Base-by-base conservation (phyloP, 2,113 vertebrate genomes). In the Percina caprodes region DNA sequence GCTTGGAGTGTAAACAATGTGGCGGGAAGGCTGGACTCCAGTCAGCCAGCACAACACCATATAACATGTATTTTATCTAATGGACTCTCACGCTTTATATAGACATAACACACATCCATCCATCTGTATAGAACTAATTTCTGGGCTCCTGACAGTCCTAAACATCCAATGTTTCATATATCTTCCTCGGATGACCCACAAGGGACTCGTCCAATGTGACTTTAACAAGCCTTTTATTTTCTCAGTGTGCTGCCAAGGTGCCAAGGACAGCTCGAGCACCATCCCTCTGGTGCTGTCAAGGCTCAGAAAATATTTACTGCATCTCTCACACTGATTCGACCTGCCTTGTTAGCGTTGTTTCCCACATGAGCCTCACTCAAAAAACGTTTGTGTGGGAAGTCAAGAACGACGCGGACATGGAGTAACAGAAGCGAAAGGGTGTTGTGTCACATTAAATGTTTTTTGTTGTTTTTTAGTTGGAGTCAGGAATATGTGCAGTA, bases 231-330 rank as follows among this genome's bases (percentile, higher is more conserved):
- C 51, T 86, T 90, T 89, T 85, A 89, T 92, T 93, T 92, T 78
- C 77, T 84, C 65, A 70, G 77, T 78, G 59, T 81, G 73, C 67
- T 75, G 78, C 35, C 33, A 74, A 89, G 72, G 88, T 91, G 89
- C 89, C 89, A 93, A 92, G 92, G 93, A 88, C 91, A 85, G 56
- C 69, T 61, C 72, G 14, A 24, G 48, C 79, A 33, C 46, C 88
- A 60, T 89, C 86, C 81, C 86, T 87, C 83, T 68, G 80, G 77
- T 66, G 88, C 65, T 85, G 88, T 91, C 95, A 94, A 95, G 94
- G 94, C 88, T 92, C 75, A 58, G 78, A 93, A 93, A 95, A 95
- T 94, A 95, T 94, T 94, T 92, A 94, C 90, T 82, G 82, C 85
- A 69, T 74, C 79, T 85, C 86, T 90, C 79, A 79, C 81, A 55